phyloP scores from a whole-genome alignment of 2,797 vertebrate species.

The Astyanax mexicanus region DNA sequence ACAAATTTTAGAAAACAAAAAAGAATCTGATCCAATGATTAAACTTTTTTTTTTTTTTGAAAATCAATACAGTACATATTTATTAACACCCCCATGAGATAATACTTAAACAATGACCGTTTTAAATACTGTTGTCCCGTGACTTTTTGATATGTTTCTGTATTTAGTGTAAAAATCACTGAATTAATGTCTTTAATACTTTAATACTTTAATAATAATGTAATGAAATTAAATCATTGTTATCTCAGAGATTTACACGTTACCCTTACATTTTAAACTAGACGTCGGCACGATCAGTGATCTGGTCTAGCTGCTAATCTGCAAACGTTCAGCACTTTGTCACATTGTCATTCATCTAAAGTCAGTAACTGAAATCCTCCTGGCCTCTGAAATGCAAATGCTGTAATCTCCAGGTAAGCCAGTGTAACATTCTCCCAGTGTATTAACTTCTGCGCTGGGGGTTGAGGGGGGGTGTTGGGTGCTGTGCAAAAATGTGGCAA shows the following conservation, averaged over 20 bases:
- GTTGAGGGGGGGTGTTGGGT: background rate
- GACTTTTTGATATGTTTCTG: no score
- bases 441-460: slow-evolving; percentile 7
- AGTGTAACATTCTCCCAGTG: slow-evolving; percentile 15
- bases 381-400: slow-evolving; percentile 34
- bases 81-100: no score
- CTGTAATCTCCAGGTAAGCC: slow-evolving; percentile 32
- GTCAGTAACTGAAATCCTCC: background rate
- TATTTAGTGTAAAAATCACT: no score
- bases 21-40: no score
- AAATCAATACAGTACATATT: no score
- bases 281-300: background rate
- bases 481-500: background rate
- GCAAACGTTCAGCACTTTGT: slow-evolving; percentile 1
- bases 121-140: no score
- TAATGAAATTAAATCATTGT: background rate
- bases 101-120: no score
- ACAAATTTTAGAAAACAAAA: no score
- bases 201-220: no score
- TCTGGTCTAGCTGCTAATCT: slow-evolving; percentile 14
- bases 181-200: no score
- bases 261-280: background rate
- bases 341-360: background rate
- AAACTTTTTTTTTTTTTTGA: no score
- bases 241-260: background rate